Conservation (phyloP, 1,140 invertebrate species). For the Euura saliciscinereae region DNA sequence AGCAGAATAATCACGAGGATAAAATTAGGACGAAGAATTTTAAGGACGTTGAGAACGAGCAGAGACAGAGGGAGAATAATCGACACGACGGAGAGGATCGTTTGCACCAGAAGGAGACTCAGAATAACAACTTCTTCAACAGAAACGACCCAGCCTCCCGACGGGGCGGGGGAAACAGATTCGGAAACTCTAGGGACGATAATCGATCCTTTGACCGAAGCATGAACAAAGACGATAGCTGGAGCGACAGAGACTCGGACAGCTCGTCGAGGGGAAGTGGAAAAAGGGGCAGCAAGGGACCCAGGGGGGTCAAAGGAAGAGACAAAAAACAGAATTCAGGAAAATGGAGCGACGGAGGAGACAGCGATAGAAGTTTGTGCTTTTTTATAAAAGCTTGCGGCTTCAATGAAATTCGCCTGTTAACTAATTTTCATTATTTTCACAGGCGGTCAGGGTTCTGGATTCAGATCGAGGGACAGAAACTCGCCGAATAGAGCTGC, state of each 20-base stretch:
- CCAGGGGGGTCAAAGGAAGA: slow-evolving; percentile 22
- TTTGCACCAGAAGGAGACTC: slow-evolving; percentile 17
- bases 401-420: neutral
- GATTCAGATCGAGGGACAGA: neutral
- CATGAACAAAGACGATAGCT: slow-evolving; percentile 17
- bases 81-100: slow-evolving; percentile 30
- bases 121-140: slow-evolving; percentile 29
- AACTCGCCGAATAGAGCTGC: neutral
- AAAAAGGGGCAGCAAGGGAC: slow-evolving; percentile 27
- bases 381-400: neutral
- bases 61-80: slow-evolving; percentile 35
- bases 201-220: slow-evolving; percentile 17
- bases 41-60: slow-evolving; percentile 45
- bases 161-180: slow-evolving; percentile 31
- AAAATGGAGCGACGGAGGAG: slow-evolving; percentile 14
- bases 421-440: neutral
- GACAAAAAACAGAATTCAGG: slow-evolving; percentile 13
- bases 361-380: slow-evolving; percentile 18
- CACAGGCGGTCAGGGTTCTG: neutral
- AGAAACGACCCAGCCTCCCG: slow-evolving; percentile 28
- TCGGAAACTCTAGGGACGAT: slow-evolving; percentile 20
- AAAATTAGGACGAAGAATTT: slow-evolving; percentile 28
- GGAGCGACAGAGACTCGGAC: slow-evolving; percentile 46
- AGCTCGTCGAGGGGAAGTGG: slow-evolving; percentile 32
- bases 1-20: neutral